A percentile compares a stretch with the other conserved stretches of the same genome.
Conservation (phyloP, 92 coral and sea anemone genomes). For the Actinernus sp. region DNA sequence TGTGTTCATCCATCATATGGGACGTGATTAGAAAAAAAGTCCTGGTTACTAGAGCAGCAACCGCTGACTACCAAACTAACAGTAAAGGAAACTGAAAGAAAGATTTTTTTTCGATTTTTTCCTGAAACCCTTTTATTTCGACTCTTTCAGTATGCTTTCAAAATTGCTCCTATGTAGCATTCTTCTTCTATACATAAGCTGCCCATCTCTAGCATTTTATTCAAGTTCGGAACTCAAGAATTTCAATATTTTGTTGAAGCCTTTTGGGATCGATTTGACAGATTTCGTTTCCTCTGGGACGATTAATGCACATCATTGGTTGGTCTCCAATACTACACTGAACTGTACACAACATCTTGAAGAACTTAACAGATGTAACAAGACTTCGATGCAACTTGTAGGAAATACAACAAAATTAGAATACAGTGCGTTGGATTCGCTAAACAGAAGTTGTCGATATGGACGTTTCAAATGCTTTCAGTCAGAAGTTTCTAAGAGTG, state of each 20-base stretch:
- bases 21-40: neutral
- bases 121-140: no score
- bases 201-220: neutral
- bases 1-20: constrained; percentile 7
- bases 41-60: neutral
- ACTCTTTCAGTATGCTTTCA: no score
- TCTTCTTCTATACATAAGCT: neutral
- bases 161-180: neutral
- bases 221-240: neutral
- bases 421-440: neutral
- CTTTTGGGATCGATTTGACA: constrained; percentile 6
- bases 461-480: constrained; percentile 13
- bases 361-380: constrained; percentile 4
- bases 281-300: neutral
- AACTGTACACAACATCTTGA: constrained; percentile 6
- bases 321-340: neutral
- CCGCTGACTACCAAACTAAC: constrained; percentile 6
- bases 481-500: neutral
- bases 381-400: neutral
- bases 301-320: neutral
- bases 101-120: no score
- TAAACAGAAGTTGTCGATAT: neutral
- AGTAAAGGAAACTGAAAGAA: no score
- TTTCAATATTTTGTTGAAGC: constrained; percentile 1
- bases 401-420: neutral